These are phyloP conservation scores for Volucella inflata DNA, from an alignment of 2,888 invertebrate genomes.

Conservation along the genomic window DNA sequence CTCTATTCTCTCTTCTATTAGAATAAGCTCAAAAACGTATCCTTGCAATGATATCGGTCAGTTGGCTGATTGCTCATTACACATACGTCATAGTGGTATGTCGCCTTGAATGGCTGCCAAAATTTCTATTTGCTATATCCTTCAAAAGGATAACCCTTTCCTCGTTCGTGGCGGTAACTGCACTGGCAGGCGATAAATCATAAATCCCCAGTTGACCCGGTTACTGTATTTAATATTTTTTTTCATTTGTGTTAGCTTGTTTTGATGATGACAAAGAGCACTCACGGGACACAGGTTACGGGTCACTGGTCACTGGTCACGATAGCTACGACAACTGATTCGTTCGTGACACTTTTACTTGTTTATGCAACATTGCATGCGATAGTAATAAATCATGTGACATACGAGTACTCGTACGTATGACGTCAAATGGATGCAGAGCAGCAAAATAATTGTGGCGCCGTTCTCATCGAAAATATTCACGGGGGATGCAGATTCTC, in stretches of 20 bases:
- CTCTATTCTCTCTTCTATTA: no score
- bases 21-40: background rate
- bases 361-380: constrained; percentile 37
- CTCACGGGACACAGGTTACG: background rate
- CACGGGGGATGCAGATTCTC: constrained; percentile 36
- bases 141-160: constrained; percentile 25
- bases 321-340: no score
- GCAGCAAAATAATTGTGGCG: constrained; percentile 32
- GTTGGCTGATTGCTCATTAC: constrained; percentile 35
- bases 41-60: constrained; percentile 52
- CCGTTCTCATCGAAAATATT: constrained; percentile 8
- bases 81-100: constrained; percentile 10
- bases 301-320: background rate
- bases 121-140: constrained; percentile 9
- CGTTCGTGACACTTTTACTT: constrained; percentile 37
- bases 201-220: constrained; percentile 45
- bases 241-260: constrained; percentile 10
- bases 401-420: background rate
- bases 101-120: constrained; percentile 45
- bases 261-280: constrained; percentile 6
- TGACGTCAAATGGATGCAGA: constrained; percentile 62
- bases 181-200: constrained; percentile 55
- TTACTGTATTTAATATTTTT: constrained; percentile 13
- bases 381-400: constrained; percentile 28
- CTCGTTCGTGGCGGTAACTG: constrained; percentile 42